Conservation (phyloP, 1,140 invertebrate genomes). For the Antheraea mylitta region DNA sequence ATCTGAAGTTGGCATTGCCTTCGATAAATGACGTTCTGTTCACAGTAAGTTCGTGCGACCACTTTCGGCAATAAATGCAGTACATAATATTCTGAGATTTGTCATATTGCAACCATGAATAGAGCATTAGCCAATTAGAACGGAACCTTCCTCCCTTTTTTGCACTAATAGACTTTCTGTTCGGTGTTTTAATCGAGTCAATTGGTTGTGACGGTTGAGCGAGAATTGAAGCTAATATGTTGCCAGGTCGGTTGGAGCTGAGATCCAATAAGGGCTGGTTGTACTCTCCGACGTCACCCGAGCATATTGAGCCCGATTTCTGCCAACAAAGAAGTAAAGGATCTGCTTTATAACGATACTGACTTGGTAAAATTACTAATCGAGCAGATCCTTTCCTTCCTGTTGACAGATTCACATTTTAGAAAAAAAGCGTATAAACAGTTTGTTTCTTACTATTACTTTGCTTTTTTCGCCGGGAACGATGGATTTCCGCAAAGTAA, state of each 20-base stretch:
- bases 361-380: constrained; percentile 14
- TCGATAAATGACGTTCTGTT: constrained; percentile 86
- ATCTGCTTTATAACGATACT: constrained; percentile 52
- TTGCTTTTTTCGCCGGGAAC: background rate
- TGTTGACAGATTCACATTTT: constrained; percentile 34
- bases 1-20: constrained; percentile 86
- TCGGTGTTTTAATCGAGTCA: constrained; percentile 18
- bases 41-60: constrained; percentile 84
- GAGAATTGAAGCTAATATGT: constrained; percentile 35
- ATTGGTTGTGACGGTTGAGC: constrained; percentile 31
- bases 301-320: constrained; percentile 56
- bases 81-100: constrained; percentile 84
- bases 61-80: constrained; percentile 86
- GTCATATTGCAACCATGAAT: constrained; percentile 85
- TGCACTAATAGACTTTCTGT: constrained; percentile 22
- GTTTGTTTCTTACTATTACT: background rate
- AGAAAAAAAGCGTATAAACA: too few species aligned
- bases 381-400: constrained; percentile 70
- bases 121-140: constrained; percentile 82
- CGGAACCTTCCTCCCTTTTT: constrained; percentile 83
- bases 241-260: constrained; percentile 19
- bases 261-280: constrained; percentile 27
- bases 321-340: constrained; percentile 86
- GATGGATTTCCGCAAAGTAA: background rate
- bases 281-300: constrained; percentile 21